Percentiles rank a stretch among this genome's conserved stretches.
Conservation (phyloP, 2,888 invertebrate genomes). For the Acrobasis repandana region DNA sequence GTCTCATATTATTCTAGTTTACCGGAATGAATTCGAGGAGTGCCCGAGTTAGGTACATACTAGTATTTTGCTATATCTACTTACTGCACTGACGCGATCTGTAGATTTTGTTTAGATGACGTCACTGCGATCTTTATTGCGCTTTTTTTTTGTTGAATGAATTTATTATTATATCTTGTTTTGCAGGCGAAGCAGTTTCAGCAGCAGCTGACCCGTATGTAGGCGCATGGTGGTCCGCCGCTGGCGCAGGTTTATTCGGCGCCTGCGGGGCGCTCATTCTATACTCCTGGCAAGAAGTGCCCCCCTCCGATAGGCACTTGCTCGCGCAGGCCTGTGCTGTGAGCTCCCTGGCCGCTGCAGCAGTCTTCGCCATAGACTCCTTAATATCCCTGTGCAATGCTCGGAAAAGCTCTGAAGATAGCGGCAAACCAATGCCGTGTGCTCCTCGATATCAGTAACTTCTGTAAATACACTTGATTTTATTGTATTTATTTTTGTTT, state of each 20-base stretch:
- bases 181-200: slow-evolving; percentile 66
- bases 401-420: slow-evolving; percentile 42
- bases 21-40: too few species aligned
- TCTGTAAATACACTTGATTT: background rate
- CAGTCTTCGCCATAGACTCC: slow-evolving; percentile 58
- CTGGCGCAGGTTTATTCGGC: slow-evolving; percentile 60
- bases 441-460: slow-evolving; percentile 2
- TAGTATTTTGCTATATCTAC: too few species aligned
- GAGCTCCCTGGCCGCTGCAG: slow-evolving; percentile 59
- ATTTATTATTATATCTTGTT: background rate
- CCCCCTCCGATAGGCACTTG: slow-evolving; percentile 46
- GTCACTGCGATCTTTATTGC: too few species aligned
- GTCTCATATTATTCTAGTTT: too few species aligned
- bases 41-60: too few species aligned
- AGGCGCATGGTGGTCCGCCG: slow-evolving; percentile 73
- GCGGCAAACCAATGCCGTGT: slow-evolving; percentile 2
- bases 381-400: slow-evolving; percentile 63
- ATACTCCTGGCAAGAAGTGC: slow-evolving; percentile 59
- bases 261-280: slow-evolving; percentile 62
- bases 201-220: slow-evolving; percentile 70
- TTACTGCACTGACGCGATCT: too few species aligned
- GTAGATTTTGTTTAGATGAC: too few species aligned
- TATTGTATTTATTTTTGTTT: background rate
- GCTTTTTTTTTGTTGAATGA: background rate
- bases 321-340: slow-evolving; percentile 56